Base-by-base conservation (phyloP, 2,888 invertebrate genomes). In the Emmelina monodactyla region DNA sequence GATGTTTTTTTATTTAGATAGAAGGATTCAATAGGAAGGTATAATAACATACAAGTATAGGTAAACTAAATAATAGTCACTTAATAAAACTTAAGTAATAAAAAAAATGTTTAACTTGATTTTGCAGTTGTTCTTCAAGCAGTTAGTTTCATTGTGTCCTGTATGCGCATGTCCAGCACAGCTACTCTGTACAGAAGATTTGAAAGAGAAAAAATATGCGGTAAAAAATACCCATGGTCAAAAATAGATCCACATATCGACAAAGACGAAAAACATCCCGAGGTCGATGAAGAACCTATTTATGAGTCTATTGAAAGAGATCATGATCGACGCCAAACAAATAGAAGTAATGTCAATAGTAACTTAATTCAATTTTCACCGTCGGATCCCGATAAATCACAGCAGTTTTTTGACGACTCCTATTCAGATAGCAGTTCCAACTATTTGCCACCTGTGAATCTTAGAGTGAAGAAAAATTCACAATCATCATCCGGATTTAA, bases 101-200 rank as follows among this genome's bases (percentile, higher is more conserved):
- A n/a, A n/a, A n/a, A n/a, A n/a, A n/a, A n/a, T n/a, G n/a, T n/a
- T n/a, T n/a, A n/a, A n/a, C n/a, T n/a, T n/a, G n/a, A n/a, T n/a
- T 44, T 54, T 52, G 30, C 66, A 90, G 91, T 85, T 45, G 76
- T 82, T 37, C 75, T 88, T 36, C 89, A 89, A 63, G 73, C 85
- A 7, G 64, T 88, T 2, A 86, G 87, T 50, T 81, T 91, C 38
- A 53, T 87, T 1, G 83, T 87, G 43, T 88, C 89, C 2, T 72
- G 88, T 22, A 72, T 87, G 15, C 83, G 88, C 52, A 78, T 91
- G 72, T 85, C 91, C 1, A 82, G 85, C 36, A 86, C 87, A 25
- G 88, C 89, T 11, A 84, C 88, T 15, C 72, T 84, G 14, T 91
- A 88, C 53, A 87, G 91, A 62, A 82, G 90, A 53, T 91, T 91